These are phyloP conservation scores for Caenorhabditis afra DNA, from an alignment of 2,888 invertebrate genomes.

Conservation along the genomic window DNA sequence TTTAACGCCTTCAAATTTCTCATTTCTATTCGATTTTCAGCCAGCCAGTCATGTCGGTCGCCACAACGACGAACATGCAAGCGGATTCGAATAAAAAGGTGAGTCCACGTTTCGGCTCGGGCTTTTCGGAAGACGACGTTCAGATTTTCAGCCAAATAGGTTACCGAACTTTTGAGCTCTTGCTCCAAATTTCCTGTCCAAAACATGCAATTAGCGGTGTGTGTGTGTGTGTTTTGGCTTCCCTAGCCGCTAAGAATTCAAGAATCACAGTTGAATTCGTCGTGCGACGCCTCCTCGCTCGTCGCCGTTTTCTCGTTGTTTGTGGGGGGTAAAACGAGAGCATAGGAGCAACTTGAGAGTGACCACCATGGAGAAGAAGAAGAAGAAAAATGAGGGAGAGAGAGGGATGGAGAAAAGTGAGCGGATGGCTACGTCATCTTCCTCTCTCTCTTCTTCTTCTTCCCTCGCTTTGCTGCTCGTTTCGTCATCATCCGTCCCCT, in stretches of 20 bases:
- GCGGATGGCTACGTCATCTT: slow-evolving; percentile 13
- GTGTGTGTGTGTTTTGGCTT: too few relatives aligned
- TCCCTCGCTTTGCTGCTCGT: slow-evolving; percentile 17
- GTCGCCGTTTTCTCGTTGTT: too few relatives aligned
- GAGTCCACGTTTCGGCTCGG: too few relatives aligned
- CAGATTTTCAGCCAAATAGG: neutral
- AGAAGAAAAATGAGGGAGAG: slow-evolving; percentile 6
- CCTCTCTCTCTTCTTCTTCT: neutral
- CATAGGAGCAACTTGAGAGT: neutral
- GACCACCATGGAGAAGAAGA: slow-evolving; percentile 16
- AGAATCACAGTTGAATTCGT: too few relatives aligned
- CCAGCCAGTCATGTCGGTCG: slow-evolving; percentile 49
- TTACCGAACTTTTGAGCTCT: slow-evolving; percentile 1
- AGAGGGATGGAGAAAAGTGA: slow-evolving; percentile 31
- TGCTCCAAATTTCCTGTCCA: too few relatives aligned
- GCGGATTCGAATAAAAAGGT: slow-evolving; percentile 55
- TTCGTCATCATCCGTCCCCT: slow-evolving; percentile 44
- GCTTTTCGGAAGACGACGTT: too few relatives aligned
- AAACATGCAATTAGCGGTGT: too few relatives aligned
- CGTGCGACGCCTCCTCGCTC: too few relatives aligned
- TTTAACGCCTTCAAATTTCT: neutral
- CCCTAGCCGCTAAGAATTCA: too few relatives aligned
- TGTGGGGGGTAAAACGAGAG: too few relatives aligned
- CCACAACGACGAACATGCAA: slow-evolving; percentile 60
- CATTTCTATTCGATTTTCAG: slow-evolving; percentile 13